phyloP scores from a whole-genome alignment of 2,113 vertebrate genomes.

The Mugil cephalus region DNA sequence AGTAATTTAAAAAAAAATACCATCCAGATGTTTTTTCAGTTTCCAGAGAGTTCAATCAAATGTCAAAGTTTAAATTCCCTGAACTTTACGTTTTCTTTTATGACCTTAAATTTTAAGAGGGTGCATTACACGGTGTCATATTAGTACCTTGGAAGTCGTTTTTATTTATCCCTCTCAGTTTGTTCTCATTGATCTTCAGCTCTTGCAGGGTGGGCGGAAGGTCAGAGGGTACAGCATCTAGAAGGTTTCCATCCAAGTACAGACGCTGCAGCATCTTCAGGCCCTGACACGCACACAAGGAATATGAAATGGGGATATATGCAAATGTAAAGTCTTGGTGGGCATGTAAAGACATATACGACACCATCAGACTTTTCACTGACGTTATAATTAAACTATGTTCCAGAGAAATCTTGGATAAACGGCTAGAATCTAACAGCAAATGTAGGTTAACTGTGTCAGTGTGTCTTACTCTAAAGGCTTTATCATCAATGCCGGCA shows the following conservation, averaged over 20 bases:
- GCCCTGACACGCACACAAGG: conserved; percentile 74
- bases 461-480: conserved; percentile 89
- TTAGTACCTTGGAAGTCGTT: conserved; percentile 87
- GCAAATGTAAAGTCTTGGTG: no score
- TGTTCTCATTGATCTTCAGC: conserved; percentile 96
- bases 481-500: conserved; percentile 83
- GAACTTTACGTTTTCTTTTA: no score
- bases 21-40: no score
- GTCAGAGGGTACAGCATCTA: conserved; percentile 85
- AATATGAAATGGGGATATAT: neutral
- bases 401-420: neutral
- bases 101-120: no score
- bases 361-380: neutral
- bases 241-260: conserved; percentile 93
- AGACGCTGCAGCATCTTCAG: conserved; percentile 91
- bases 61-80: no score
- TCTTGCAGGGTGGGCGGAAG: conserved; percentile 91
- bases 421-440: neutral
- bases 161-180: conserved; percentile 85
- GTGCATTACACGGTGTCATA: neutral
- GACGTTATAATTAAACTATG: neutral
- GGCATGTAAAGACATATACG: no score
- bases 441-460: neutral
- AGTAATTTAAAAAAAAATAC: no score
- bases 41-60: no score